Evolutionary conservation across 2,888 invertebrate genomes (phyloP), one percentile per base, ranked within the genome.

Genomic region (Pantelozetes paolii): DNA sequence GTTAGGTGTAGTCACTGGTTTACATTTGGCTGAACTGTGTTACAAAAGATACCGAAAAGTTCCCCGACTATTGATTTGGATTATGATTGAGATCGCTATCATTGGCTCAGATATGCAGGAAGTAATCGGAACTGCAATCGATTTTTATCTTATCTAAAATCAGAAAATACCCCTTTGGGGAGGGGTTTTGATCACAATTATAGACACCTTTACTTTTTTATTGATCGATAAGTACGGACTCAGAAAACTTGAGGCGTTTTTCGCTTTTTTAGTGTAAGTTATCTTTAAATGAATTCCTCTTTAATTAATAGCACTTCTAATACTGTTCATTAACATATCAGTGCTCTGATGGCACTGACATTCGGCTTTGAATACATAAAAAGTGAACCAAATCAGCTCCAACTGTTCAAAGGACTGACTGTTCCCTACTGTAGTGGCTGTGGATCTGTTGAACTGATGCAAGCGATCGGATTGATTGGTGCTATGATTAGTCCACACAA

Each of bases 401-500:
- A n/a, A n/a, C n/a, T n/a, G n/a, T n/a, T 90, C 50, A 85, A 88
- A 79, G 93, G 93, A 2, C 88, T 80, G 28, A 74, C 78, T 54
- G 67, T 79, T 6, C 80, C 80, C 9, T 78, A 76, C 74, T 79
- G 79, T 59, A 32, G 59, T 1, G 74, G 74, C 15, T 80, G 80
- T 74, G 48, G 74, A 40, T 64, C 40, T 23, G 42, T 74, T 32
- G 78, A 76, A 0, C 67, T 79, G 30, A 80, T 89, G 15, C 89
- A 89, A 82, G 90, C 90, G 59, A 89, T 90, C 32, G 90, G 92
- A 32, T 89, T 94, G 74, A 87, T 94, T 72, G 94, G 91, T 28
- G 90, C 91, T 64, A 91, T 94, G 32, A 93, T 94, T 78, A 94
- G 94, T 93, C 94, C 94, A 0, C 93, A 94, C 81, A 94, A 94